phyloP scores from a whole-genome alignment of 1,140 invertebrate species.

The Hycleus phaleratus region DNA sequence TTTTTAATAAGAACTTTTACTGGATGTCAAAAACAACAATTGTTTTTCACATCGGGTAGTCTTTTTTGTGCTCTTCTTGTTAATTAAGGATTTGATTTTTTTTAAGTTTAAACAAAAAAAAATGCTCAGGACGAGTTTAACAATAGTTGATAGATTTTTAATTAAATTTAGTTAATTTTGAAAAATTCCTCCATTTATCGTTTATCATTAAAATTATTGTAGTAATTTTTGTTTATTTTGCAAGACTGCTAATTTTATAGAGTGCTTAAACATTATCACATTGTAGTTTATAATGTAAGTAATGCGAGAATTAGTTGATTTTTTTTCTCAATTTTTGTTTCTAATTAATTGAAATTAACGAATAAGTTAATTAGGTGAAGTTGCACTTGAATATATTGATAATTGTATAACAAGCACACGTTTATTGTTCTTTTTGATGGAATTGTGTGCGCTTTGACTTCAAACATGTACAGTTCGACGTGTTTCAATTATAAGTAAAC shows the following conservation, averaged over 20 bases:
- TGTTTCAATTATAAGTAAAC: too few species aligned
- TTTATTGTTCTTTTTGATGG: too few species aligned
- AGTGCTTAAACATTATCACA: constrained; percentile 12
- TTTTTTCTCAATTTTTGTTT: too few species aligned
- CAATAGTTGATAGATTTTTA: constrained; percentile 4
- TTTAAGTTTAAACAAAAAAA: neutral
- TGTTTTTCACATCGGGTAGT: neutral
- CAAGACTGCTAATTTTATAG: constrained; percentile 31
- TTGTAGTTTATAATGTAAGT: too few species aligned
- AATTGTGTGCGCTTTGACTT: too few species aligned
- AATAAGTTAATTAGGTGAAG: too few species aligned
- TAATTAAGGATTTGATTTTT: constrained; percentile 4
- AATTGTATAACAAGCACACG: too few species aligned
- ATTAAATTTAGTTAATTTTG: neutral
- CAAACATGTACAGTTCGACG: too few species aligned
- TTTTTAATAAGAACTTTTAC: constrained; percentile 25
- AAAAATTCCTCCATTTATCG: neutral
- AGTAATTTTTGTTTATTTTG: constrained; percentile 1
- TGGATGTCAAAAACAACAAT: neutral
- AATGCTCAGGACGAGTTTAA: constrained; percentile 8
- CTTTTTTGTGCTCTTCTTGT: neutral
- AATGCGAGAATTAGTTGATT: too few species aligned
- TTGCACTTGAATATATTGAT: too few species aligned
- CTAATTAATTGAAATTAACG: too few species aligned
- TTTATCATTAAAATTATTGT: too few species aligned